Evolutionary conservation across 2,797 vertebrate species (phyloP), one percentile per base, ranked within the genome.

Genomic region (Morus bassanus): DNA sequence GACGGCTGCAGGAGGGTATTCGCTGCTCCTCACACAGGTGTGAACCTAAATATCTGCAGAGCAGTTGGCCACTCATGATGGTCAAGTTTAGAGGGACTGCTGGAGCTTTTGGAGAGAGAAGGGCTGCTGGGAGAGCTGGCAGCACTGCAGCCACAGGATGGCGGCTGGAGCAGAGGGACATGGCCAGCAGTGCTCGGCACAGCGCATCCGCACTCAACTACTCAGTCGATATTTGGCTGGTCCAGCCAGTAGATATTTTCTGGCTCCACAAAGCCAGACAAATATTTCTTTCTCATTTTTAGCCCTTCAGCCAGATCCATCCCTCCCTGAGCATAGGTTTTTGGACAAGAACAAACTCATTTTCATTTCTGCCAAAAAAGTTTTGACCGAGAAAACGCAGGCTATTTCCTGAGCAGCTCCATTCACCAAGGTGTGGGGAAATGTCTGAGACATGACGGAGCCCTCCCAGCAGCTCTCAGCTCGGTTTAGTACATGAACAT

Each of bases 331-430:
- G 33, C 7, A 4, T 21, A 24, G 54, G 15, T 51, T 50, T 33
- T 73, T 23, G 77, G 92, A 24, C 6, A 7, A 5, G 23, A 67
- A 28, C 21, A 28, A 79, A 37, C 6, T 14, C 25, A 0, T 33
- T 45, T 53, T 51, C 2, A 0, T 16, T 51, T 10, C n/a, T 1
- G 2, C 53, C 67, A 23, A 18, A 12, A 28, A 18, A 1, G 9
- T 5, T 63, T 3, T 7, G n/a, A 37, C 13, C 0, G 0, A 33
- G 8, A 43, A 19, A 18, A 14, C 1, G 0, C 0, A 3, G 43
- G 22, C 13, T 7, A 0, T 28, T 57, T 65, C 88, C 84, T 45
- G 18, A 91, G 51, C 48, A 13, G 46, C 37, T 12, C 72, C 43
- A 0, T 27, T 12, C 54, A 9, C 41, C 7, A 2, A 11, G 54